phyloP scores from a whole-genome alignment of 2,888 invertebrate genomes.

The Disparrhopalites patrizii region DNA sequence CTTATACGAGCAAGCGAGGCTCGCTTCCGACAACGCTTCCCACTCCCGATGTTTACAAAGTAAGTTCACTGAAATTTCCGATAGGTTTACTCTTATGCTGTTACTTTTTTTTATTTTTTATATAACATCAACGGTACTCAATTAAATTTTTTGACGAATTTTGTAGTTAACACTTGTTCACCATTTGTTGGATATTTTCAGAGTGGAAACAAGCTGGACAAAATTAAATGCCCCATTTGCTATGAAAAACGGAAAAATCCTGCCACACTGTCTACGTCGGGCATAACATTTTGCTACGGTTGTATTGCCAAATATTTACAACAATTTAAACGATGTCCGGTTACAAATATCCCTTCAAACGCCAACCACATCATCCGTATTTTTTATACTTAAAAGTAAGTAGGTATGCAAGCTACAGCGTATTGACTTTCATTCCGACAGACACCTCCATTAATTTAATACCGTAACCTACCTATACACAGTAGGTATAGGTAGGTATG shows the following conservation, averaged over 20 bases:
- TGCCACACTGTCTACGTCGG: slow-evolving; percentile 39
- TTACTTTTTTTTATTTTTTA: no score
- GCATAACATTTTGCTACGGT: slow-evolving; percentile 41
- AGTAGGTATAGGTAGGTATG: no score
- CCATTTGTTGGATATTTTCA: no score
- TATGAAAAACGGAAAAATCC: slow-evolving; percentile 36
- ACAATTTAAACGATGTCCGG: slow-evolving; percentile 32
- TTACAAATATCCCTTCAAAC: slow-evolving; percentile 34
- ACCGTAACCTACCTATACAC: no score
- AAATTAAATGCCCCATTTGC: slow-evolving; percentile 40
- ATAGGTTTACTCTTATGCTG: no score
- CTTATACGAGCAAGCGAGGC: slow-evolving; percentile 30
- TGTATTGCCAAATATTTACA: slow-evolving; percentile 36
- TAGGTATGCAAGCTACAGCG: no score
- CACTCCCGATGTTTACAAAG: slow-evolving; percentile 26
- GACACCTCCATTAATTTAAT: no score
- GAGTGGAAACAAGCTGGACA: slow-evolving; percentile 25
- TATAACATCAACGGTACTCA: no score
- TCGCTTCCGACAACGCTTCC: slow-evolving; percentile 21
- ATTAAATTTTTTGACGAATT: no score
- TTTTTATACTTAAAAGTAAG: slow-evolving; percentile 28
- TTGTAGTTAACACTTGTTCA: no score
- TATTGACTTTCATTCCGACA: no score
- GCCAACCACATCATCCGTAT: slow-evolving; percentile 37
- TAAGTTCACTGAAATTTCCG: slow-evolving; percentile 15